Base-by-base conservation (phyloP, 2,888 invertebrate genomes). In the Aphidius colemani region DNA sequence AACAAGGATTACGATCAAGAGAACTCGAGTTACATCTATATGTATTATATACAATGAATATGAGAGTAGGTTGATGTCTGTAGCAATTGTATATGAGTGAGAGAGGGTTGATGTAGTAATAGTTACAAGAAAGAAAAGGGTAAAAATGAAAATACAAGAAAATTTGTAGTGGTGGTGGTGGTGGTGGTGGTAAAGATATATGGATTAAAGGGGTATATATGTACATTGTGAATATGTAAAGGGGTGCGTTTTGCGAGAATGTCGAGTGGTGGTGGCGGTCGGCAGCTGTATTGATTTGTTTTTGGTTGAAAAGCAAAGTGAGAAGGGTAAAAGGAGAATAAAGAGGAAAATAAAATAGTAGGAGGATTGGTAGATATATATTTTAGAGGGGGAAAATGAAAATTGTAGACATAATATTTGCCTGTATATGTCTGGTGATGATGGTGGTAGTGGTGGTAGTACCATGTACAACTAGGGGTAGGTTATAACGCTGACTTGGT, bases 251-350 rank as follows among this genome's bases (percentile, higher is more conserved):
- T 30, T 30, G 30, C 5, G 30, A 30, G 30, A 30, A 30, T 30
- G 70, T 73, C 66, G 69, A 71, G 74, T 72, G 77, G 75, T 74
- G 74, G 77, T 75, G 73, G 75, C 72, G 75, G 76, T 76, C 72
- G 77, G 75, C 76, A 79, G 81, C 81, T 81, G 80, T 81, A 81
- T 80, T 79, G 80, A 81, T 81, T 81, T 78, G 78, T 76, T 61
- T 74, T 68, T 76, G 64, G 66, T 60, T 50, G 59, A 50, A 63
- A 53, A 60, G 60, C 49, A 41, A 46, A 53, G 65, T 70, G 74
- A 71, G 74, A 75, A 75, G 73, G 65, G 65, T 56, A 71, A 55
- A 53, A 65, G 53, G 41, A 70, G 66, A 64, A 67, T 66, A 65
- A 9, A 53, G 43, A 67, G 61, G 13, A 18, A 18, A 18, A 18